A percentile compares a stretch with the other conserved stretches of the same genome.
Conservation (phyloP, 2,888 invertebrate species). For the Rotaria macrura region DNA sequence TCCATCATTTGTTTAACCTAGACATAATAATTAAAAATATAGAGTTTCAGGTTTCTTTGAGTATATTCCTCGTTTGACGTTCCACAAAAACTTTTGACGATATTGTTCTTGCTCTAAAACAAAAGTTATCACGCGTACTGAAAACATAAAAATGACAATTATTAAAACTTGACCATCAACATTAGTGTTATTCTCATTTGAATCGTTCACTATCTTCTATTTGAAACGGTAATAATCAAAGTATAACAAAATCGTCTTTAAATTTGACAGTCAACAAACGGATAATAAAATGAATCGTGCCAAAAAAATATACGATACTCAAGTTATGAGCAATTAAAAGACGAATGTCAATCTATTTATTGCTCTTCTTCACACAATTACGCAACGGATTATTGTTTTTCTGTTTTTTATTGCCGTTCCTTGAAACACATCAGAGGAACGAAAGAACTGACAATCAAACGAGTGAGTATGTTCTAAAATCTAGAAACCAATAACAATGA, state of each 20-base stretch:
- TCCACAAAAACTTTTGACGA: slow-evolving; percentile 65
- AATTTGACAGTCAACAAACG: too few relatives aligned
- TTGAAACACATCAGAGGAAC: background rate
- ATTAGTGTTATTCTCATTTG: background rate
- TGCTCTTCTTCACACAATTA: background rate
- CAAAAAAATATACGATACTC: too few relatives aligned
- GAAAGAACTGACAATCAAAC: background rate
- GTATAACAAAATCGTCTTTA: too few relatives aligned
- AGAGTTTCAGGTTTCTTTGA: background rate
- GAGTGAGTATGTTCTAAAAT: background rate
- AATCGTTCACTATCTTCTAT: background rate
- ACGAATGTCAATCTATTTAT: background rate
- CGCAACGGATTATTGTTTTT: background rate
- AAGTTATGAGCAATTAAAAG: background rate
- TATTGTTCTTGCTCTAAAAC: slow-evolving; percentile 44
- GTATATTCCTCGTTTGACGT: slow-evolving; percentile 65
- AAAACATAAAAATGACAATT: background rate
- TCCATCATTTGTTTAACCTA: slow-evolving; percentile 90
- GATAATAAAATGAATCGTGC: background rate
- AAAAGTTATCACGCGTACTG: background rate
- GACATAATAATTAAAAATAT: slow-evolving; percentile 34
- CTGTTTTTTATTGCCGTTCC: background rate
- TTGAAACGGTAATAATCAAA: too few relatives aligned
- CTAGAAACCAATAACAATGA: background rate
- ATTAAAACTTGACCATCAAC: background rate